Percentiles rank a stretch among this genome's conserved stretches.
These are phyloP conservation scores for Falco columbarius DNA, from an alignment of 2,797 vertebrate species.

Conservation along the genomic window DNA sequence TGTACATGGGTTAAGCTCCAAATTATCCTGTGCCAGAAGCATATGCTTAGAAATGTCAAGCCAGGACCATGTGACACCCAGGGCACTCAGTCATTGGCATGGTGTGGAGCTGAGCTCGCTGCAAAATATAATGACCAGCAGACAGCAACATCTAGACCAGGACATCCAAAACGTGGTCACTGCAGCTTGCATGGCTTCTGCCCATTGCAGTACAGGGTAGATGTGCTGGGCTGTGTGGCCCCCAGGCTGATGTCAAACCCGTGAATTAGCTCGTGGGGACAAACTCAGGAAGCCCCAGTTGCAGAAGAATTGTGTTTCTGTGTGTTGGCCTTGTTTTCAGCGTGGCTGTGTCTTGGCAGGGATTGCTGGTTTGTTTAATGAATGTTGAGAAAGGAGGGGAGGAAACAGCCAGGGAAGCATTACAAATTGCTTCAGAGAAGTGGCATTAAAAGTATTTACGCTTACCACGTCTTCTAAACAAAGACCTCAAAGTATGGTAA, in stretches of 20 bases:
- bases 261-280: not conserved
- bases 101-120: rapidly evolving
- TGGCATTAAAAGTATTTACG: conserved; percentile 16
- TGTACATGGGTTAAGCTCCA: not conserved
- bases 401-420: conserved; percentile 42
- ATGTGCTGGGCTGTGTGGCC: not conserved
- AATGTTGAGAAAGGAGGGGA: conserved; percentile 22
- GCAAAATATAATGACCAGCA: rapidly evolving
- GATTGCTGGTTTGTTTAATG: conserved; percentile 38
- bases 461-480: not conserved
- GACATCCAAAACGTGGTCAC: not conserved
- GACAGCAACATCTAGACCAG: not conserved
- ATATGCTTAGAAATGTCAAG: not conserved
- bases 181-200: not conserved
- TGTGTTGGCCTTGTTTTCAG: not conserved
- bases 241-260: not conserved
- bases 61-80: not conserved
- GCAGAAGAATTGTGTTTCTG: not conserved
- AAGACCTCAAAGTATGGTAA: not conserved
- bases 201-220: not conserved
- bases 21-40: not conserved
- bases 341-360: conserved; percentile 14
- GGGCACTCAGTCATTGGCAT: rapidly evolving
- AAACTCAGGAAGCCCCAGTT: not conserved
- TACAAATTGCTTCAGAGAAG: conserved; percentile 54